phyloP scores from a whole-genome alignment of 2,888 invertebrate species.

The Sthenelais limicola region DNA sequence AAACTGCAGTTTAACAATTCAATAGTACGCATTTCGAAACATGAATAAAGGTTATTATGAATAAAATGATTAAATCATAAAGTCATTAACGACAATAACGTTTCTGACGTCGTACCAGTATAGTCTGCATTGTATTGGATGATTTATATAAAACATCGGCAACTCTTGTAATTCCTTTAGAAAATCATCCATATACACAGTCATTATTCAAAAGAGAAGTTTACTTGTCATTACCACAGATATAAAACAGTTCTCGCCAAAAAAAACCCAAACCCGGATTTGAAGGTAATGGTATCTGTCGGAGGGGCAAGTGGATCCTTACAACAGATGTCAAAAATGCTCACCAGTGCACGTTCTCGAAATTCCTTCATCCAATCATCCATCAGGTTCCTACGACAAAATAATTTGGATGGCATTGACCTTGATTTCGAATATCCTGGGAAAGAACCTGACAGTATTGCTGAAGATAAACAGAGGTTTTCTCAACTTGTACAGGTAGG shows the following conservation, averaged over 20 bases:
- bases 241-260: neutral
- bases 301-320: neutral
- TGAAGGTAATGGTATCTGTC: conserved; percentile 6
- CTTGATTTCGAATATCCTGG: conserved; percentile 13
- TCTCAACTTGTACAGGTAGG: conserved; percentile 56
- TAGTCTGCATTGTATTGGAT: neutral
- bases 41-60: no score
- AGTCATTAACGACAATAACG: no score
- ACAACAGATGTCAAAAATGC: neutral
- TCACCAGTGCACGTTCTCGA: neutral
- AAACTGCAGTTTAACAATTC: no score
- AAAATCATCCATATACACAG: no score
- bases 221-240: neutral
- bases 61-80: no score
- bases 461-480: conserved; percentile 60
- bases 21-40: no score
- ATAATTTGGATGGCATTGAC: conserved; percentile 1
- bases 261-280: neutral
- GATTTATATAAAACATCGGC: neutral
- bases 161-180: no score
- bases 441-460: conserved; percentile 59
- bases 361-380: neutral
- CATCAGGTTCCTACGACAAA: neutral
- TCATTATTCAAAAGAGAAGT: neutral
- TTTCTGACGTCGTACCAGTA: neutral